phyloP scores from a whole-genome alignment of 2,888 invertebrate species.

The Acleris holmiana region DNA sequence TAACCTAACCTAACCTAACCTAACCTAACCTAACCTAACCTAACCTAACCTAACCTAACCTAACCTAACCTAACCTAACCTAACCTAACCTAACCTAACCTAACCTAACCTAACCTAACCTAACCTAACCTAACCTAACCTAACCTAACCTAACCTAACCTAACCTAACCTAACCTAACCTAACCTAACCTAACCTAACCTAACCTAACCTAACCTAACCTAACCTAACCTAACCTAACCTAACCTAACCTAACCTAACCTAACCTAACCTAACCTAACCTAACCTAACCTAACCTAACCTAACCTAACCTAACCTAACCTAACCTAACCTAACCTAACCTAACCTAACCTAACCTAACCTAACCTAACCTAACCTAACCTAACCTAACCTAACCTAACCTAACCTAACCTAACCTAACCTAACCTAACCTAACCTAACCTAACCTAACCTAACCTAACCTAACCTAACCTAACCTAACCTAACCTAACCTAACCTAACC shows the following conservation, averaged over 20 bases:
- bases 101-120: conserved; percentile 15
- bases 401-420: conserved; percentile 15
- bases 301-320: conserved; percentile 15
- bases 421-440: conserved; percentile 15
- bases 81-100: conserved; percentile 15
- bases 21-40: conserved; percentile 15
- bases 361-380: conserved; percentile 15
- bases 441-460: conserved; percentile 15
- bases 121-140: conserved; percentile 15
- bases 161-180: conserved; percentile 15
- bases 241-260: conserved; percentile 15
- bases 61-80: conserved; percentile 15
- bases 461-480: conserved; percentile 15
- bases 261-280: conserved; percentile 15
- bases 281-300: conserved; percentile 15
- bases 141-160: conserved; percentile 15
- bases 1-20: conserved; percentile 15
- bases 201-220: conserved; percentile 15
- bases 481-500: conserved; percentile 15
- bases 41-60: conserved; percentile 15
- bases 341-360: conserved; percentile 15
- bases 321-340: conserved; percentile 15
- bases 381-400: conserved; percentile 15
- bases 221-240: conserved; percentile 15
- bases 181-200: conserved; percentile 15